Conservation (phyloP, 2,888 invertebrate genomes). For the Eupeodes luniger region DNA sequence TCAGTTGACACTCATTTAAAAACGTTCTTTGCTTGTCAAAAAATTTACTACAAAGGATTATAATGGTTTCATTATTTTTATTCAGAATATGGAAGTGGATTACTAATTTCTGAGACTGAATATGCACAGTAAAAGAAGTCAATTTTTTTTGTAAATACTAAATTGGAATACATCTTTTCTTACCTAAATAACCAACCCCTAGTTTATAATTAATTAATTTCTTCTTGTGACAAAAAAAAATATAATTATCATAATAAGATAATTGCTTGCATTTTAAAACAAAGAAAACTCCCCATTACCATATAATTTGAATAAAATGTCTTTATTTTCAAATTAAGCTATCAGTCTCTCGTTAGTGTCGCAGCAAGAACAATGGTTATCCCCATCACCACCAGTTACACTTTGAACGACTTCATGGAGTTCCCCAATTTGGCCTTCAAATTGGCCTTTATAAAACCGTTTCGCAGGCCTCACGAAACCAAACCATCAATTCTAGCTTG, state of each 20-base stretch:
- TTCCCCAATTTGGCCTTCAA: slow-evolving; percentile 79
- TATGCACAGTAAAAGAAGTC: no score
- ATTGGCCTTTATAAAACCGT: slow-evolving; percentile 77
- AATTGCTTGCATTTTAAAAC: slow-evolving; percentile 35
- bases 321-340: background rate
- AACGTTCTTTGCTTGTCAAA: no score
- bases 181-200: no score
- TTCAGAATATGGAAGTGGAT: no score
- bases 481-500: slow-evolving; percentile 19
- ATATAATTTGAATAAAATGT: background rate
- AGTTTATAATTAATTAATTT: no score
- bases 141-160: no score
- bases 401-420: slow-evolving; percentile 78
- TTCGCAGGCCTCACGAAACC: slow-evolving; percentile 31
- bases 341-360: background rate
- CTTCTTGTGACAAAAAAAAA: no score
- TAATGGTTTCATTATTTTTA: no score
- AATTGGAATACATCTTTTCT: no score
- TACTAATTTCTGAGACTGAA: no score
- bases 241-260: background rate
- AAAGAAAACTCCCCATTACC: background rate
- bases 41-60: no score
- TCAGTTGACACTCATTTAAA: no score
- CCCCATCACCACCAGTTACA: background rate
- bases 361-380: background rate